Conservation (phyloP, 2,888 invertebrate genomes). For the Quadriops clusia region DNA sequence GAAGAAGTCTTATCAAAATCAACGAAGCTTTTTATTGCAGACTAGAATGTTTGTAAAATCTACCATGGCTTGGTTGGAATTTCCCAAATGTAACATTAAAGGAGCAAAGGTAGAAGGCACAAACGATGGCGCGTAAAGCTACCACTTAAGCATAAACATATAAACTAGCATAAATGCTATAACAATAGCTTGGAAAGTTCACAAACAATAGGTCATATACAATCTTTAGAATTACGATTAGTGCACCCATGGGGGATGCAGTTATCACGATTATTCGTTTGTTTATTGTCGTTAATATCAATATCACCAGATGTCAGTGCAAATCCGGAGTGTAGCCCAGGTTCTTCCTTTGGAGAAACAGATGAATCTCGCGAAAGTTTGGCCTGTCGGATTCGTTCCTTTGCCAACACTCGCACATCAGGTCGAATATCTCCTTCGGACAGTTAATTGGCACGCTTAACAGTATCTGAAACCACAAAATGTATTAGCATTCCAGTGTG, state of each 20-base stretch:
- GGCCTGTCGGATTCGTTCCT: conserved; percentile 65
- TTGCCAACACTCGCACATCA: conserved; percentile 83
- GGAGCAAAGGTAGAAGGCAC: conserved; percentile 17
- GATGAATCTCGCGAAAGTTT: conserved; percentile 71
- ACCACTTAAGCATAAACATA: conserved; percentile 12
- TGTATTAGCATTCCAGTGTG: no score
- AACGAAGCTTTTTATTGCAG: no score
- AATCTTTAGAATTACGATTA: conserved; percentile 1
- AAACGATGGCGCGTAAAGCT: conserved; percentile 15
- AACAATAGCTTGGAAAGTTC: no score
- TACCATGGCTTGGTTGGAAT: no score
- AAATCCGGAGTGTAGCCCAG: conserved; percentile 41
- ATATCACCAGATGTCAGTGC: conserved; percentile 26
- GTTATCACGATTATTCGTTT: conserved; percentile 27
- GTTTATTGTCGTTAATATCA: conserved; percentile 26
- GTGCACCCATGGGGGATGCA: conserved; percentile 5
- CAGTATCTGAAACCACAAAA: conserved; percentile 34
- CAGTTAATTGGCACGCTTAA: conserved; percentile 64
- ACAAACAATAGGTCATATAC: no score
- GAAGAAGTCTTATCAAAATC: no score
- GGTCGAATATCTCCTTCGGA: conserved; percentile 73
- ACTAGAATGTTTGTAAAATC: no score
- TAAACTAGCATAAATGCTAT: conserved; percentile 8
- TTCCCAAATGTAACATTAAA: no score
- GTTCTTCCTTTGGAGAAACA: conserved; percentile 71